A percentile compares a stretch with the other conserved stretches of the same genome.
phyloP scores from a whole-genome alignment of 2,797 vertebrate genomes.

The Acrocephalus scirpaceus region DNA sequence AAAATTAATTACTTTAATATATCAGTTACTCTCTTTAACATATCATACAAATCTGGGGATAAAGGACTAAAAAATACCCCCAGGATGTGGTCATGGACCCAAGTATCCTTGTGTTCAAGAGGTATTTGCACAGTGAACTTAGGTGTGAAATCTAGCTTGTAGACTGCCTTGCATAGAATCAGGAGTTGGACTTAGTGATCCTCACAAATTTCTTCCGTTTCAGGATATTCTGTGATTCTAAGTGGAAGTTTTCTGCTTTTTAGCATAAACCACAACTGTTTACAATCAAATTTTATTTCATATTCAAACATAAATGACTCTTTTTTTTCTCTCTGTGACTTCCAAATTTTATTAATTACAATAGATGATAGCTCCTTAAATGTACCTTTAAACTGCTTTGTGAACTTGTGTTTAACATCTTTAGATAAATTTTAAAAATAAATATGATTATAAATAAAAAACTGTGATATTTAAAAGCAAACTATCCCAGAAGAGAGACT shows the following conservation, averaged over 20 bases:
- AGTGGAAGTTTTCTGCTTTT: background rate
- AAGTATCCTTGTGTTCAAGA: background rate
- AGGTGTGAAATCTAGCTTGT: background rate
- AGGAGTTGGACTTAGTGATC: background rate
- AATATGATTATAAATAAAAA: background rate
- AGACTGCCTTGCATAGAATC: background rate
- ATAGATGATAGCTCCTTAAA: background rate
- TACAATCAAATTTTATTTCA: background rate
- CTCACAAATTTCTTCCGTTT: background rate
- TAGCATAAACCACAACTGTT: background rate
- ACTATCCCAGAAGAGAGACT: background rate
- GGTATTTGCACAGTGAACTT: background rate
- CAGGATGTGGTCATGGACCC: accelerated
- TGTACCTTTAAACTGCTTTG: background rate
- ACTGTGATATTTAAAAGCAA: background rate
- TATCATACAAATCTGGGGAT: background rate
- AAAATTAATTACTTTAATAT: background rate
- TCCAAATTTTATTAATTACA: background rate
- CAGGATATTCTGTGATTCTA: background rate
- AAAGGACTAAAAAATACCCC: background rate
- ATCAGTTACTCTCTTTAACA: background rate
- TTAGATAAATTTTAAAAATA: background rate
- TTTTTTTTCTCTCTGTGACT: background rate
- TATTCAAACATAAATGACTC: background rate
- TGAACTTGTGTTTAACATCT: background rate